Percentiles rank a stretch among this genome's conserved stretches.
These are phyloP conservation scores for Seriola rivoliana DNA, from an alignment of 2,113 vertebrate genomes.

Conservation along the genomic window DNA sequence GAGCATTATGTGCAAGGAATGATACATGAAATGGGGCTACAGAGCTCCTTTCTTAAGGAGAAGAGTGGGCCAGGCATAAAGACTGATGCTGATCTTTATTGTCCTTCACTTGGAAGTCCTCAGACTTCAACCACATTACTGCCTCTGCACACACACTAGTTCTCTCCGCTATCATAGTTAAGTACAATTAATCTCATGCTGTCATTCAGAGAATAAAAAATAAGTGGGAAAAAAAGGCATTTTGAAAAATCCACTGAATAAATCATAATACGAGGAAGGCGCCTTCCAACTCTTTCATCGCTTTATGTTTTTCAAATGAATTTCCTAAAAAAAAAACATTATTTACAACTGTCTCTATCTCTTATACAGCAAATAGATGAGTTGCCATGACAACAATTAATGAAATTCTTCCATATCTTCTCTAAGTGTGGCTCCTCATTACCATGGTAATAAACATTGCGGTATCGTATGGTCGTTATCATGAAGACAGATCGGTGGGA, in stretches of 20 bases:
- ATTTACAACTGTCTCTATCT: constrained; percentile 35
- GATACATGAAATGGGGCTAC: constrained; percentile 24
- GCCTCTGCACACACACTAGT: constrained; percentile 15
- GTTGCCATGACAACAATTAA: constrained; percentile 61
- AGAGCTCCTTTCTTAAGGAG: constrained; percentile 39
- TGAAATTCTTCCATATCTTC: constrained; percentile 54
- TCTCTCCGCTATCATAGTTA: constrained; percentile 55
- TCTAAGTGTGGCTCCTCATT: constrained; percentile 63
- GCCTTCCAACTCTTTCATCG: neutral
- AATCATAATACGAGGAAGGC: constrained; percentile 45
- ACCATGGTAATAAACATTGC: constrained; percentile 67
- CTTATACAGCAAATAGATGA: constrained; percentile 40
- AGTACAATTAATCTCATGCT: constrained; percentile 69
- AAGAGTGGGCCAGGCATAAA: constrained; percentile 19
- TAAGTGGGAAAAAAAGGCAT: neutral
- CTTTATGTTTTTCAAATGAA: constrained; percentile 30
- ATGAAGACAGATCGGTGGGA: constrained; percentile 50
- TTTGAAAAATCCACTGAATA: constrained; percentile 61
- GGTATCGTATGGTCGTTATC: constrained; percentile 50
- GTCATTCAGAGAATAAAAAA: constrained; percentile 40
- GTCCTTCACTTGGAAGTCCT: constrained; percentile 33
- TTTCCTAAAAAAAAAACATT: neutral
- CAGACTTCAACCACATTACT: constrained; percentile 9
- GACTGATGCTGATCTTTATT: constrained; percentile 37
- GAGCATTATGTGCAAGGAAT: constrained; percentile 49